phyloP scores from a whole-genome alignment of 2,113 vertebrate genomes.

The Cheilinus undulatus region DNA sequence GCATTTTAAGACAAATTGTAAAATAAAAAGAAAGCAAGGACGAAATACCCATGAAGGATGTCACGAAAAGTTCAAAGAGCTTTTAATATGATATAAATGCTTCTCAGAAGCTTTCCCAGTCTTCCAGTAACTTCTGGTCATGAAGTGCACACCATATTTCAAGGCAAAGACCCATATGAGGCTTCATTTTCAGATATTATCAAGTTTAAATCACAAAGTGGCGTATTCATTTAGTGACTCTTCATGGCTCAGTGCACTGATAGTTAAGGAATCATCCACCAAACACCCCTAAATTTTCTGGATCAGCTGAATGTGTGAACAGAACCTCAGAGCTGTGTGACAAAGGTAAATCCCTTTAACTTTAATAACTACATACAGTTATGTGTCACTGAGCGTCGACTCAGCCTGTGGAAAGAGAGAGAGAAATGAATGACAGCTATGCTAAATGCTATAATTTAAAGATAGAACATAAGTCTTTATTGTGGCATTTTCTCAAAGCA shows the following conservation, averaged over 20 bases:
- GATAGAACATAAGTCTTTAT: slow-evolving; percentile 14
- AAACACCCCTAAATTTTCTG: not conserved
- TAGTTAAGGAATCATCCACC: not conserved
- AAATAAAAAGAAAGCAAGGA: no score
- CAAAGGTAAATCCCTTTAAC: not conserved
- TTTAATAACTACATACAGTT: slow-evolving; percentile 22
- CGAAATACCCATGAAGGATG: no score
- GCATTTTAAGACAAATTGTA: no score
- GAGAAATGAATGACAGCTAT: slow-evolving; percentile 23
- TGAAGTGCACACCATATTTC: no score
- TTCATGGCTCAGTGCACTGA: not conserved
- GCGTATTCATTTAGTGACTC: not conserved
- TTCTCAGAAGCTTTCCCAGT: no score
- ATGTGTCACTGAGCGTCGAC: slow-evolving; percentile 24
- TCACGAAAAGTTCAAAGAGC: no score
- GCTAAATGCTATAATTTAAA: slow-evolving; percentile 43
- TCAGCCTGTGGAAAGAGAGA: slow-evolving; percentile 9
- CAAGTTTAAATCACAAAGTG: not conserved
- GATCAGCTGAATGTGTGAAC: not conserved
- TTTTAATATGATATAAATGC: no score
- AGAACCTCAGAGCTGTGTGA: not conserved
- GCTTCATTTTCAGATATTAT: not conserved
- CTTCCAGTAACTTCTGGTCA: no score
- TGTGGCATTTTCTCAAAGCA: slow-evolving; percentile 6
- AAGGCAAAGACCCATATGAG: not conserved